phyloP scores from a whole-genome alignment of 2,797 vertebrate genomes.

The Onychomys arenicola region DNA sequence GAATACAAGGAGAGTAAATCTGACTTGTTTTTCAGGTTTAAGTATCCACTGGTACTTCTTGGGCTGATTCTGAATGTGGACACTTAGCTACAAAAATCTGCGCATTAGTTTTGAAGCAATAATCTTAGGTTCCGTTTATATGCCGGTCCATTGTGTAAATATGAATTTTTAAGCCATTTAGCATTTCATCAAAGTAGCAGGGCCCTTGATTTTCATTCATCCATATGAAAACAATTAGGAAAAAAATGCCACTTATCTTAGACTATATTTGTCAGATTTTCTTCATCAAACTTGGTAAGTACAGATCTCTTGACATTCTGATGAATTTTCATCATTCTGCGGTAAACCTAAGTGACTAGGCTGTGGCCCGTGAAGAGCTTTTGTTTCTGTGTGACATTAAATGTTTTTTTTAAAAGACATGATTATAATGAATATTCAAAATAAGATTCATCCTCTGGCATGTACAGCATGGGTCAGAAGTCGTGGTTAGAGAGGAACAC shows the following conservation, averaged over 20 bases:
- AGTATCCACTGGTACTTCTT: conserved; percentile 12
- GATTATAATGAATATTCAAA: conserved; percentile 90
- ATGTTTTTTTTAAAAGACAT: conserved; percentile 83
- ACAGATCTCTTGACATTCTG: conserved; percentile 90
- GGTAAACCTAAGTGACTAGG: conserved; percentile 89
- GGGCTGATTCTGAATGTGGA: conserved; percentile 34
- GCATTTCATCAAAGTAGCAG: conserved; percentile 84
- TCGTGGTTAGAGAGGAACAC: conserved; percentile 81
- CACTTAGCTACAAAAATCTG: conserved; percentile 64
- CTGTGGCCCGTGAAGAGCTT: conserved; percentile 90
- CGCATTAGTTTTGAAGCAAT: conserved; percentile 63
- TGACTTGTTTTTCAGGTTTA: conserved; percentile 44
- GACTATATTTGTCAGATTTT: conserved; percentile 91
- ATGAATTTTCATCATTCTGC: conserved; percentile 89
- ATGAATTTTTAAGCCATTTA: conserved; percentile 87
- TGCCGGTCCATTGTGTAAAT: conserved; percentile 79
- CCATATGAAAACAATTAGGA: conserved; percentile 90
- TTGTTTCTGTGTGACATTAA: conserved; percentile 88
- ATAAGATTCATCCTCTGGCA: conserved; percentile 85
- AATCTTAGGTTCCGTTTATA: conserved; percentile 76
- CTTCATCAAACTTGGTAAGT: conserved; percentile 91
- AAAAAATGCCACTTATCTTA: conserved; percentile 90
- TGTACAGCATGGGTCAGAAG: conserved; percentile 85
- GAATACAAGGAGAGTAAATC: conserved; percentile 13
- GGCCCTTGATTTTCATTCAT: conserved; percentile 89